Evolutionary conservation across 2,797 vertebrate genomes (phyloP), one percentile per base, ranked within the genome.

Genomic region (Cossypha polioptera): DNA sequence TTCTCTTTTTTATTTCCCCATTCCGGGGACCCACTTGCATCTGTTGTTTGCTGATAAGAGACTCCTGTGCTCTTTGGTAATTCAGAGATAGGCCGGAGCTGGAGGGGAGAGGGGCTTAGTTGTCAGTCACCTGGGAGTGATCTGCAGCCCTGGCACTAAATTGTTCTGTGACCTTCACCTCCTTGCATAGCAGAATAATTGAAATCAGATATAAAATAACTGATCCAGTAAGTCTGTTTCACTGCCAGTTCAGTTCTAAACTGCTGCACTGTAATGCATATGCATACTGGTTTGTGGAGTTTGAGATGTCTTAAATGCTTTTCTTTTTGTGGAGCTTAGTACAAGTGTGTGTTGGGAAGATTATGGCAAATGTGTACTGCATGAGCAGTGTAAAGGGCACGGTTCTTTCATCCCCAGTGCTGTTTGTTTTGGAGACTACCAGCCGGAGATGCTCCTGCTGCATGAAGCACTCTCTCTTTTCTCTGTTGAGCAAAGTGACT

Each of bases 21-120:
- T 86, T 65, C 65, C 3, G 0, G 67, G 73, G 71, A 77, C 57
- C 48, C 83, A 48, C 73, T 92, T 92, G 65, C 20, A 22, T 92
- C 95, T 97, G 96, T 87, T 33, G 69, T 25, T 96, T 88, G 63
- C 89, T 95, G 96, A 95, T 97, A 97, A 97, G 90, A 63, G 80
- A n/a, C 74, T 90, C 36, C 58, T 65, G 69, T 92, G 88, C 69
- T 86, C 35, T 73, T 94, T 48, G 78, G 81, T 92, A 68, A 40
- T 62, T 85, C 58, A 90, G 76, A 92, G 76, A 86, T 65, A 81
- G 90, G 57, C 89, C 1, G 1, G 57, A 45, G 20, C 63, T 85
- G 48, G 51, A 65, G 73, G 38, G 80, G 54, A 88, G 86, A 69
- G 69, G 58, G 66, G 69, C 45, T 53, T 90, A 38, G 36, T 59